These are phyloP conservation scores for Lithophane semibrunnea DNA, from an alignment of 2,888 invertebrate species.

Conservation along the genomic window DNA sequence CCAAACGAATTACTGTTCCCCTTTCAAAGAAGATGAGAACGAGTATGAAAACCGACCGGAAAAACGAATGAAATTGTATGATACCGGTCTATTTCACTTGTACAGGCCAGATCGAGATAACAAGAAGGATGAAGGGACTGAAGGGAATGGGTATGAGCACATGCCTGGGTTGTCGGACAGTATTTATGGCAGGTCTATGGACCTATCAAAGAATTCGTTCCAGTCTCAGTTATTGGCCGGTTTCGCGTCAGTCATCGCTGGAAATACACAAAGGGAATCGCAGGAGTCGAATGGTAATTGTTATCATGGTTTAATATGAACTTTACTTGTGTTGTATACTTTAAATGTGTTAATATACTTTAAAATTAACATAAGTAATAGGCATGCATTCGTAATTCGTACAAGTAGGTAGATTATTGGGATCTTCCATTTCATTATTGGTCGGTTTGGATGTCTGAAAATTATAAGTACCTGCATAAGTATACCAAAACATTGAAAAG, in stretches of 20 bases:
- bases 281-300: conserved; percentile 81
- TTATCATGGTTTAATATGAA: not conserved
- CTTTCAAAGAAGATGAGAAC: conserved; percentile 84
- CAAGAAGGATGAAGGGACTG: conserved; percentile 76
- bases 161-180: conserved; percentile 80
- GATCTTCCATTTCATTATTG: no score
- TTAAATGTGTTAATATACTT: not conserved
- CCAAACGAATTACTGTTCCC: conserved; percentile 80
- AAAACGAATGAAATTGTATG: conserved; percentile 83
- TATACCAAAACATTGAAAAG: not conserved
- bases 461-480: no score
- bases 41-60: conserved; percentile 79
- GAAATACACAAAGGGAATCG: conserved; percentile 81
- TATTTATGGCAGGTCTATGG: conserved; percentile 86
- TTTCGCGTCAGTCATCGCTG: conserved; percentile 86
- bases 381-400: not conserved
- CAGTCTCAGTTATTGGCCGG: conserved; percentile 86
- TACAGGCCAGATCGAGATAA: conserved; percentile 81
- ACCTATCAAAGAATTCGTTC: conserved; percentile 84
- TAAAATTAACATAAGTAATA: not conserved
- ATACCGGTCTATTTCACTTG: conserved; percentile 84
- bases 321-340: no score
- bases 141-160: conserved; percentile 76
- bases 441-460: no score
- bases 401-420: not conserved